Evolutionary conservation across 2,113 vertebrate genomes (phyloP).

Genomic region (Crotalus helleri): DNA sequence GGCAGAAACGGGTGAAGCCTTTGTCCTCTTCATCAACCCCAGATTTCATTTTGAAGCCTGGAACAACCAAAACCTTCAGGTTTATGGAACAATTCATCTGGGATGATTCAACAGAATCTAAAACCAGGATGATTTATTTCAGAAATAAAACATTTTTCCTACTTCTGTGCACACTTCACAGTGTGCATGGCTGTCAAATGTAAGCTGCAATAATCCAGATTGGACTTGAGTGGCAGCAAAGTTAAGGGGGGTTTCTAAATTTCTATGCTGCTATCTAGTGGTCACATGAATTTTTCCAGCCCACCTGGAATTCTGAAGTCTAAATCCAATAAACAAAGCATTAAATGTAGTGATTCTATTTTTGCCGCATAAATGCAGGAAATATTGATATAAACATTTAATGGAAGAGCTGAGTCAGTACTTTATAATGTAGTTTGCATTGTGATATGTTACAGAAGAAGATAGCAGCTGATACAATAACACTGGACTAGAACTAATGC

Average conservation of each 20-base stretch:
- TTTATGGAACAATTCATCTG: neutral
- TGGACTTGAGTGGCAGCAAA: neutral
- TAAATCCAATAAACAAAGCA: slow-evolving; percentile 7
- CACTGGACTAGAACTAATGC: neutral
- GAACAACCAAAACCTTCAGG: neutral
- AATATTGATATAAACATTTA: slow-evolving; percentile 23
- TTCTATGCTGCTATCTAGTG: neutral
- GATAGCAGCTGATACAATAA: neutral
- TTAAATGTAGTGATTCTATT: neutral
- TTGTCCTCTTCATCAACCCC: neutral
- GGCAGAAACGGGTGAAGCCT: neutral
- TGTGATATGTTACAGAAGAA: neutral
- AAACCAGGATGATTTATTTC: neutral
- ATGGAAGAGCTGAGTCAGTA: neutral
- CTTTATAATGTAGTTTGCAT: neutral
- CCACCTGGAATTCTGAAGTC: neutral
- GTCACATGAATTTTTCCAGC: neutral
- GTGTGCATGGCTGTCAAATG: neutral
- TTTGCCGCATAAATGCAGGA: neutral
- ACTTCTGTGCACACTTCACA: neutral
- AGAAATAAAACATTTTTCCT: neutral
- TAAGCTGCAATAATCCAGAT: neutral
- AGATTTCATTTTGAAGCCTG: neutral
- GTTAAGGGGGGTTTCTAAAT: neutral
- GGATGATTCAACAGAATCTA: neutral